These are phyloP conservation scores for Odontomachus brunneus DNA, from an alignment of 1,140 invertebrate species.

Conservation along the genomic window DNA sequence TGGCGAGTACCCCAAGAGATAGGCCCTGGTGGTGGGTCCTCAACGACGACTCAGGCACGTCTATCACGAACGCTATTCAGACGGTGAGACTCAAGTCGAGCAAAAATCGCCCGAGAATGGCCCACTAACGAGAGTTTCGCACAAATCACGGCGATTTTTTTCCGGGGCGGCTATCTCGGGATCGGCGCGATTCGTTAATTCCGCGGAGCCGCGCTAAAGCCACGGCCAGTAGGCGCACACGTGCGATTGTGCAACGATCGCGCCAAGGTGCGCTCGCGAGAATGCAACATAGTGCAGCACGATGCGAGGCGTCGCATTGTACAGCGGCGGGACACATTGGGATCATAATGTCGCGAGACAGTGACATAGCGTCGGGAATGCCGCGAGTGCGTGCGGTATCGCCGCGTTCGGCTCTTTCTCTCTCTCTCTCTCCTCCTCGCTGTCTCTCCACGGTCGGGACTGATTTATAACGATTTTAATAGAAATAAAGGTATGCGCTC, in stretches of 20 bases:
- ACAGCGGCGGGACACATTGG: conserved; percentile 73
- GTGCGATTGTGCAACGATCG: conserved; percentile 23
- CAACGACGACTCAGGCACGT: conserved; percentile 8
- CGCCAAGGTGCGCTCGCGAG: not conserved
- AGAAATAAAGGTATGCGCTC: conserved; percentile 76
- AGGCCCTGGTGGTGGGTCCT: not conserved
- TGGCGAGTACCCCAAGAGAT: conserved; percentile 13
- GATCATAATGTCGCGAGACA: conserved; percentile 80
- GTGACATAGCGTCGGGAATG: conserved; percentile 80
- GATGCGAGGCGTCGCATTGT: not conserved
- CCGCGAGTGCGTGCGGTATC: conserved; percentile 55
- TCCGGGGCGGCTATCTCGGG: not conserved
- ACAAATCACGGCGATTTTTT: conserved; percentile 41
- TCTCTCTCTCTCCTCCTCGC: conserved; percentile 40
- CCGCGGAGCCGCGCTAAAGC: conserved; percentile 13
- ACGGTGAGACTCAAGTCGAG: not conserved
- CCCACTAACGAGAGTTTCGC: conserved; percentile 43
- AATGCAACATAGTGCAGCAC: not conserved
- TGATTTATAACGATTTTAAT: conserved; percentile 82
- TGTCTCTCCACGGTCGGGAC: conserved; percentile 57
- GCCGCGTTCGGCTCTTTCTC: conserved; percentile 32
- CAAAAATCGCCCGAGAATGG: conserved; percentile 50
- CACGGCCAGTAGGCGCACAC: not conserved
- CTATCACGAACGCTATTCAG: conserved; percentile 8
- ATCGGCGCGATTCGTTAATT: conserved; percentile 29